phyloP scores from a whole-genome alignment of 2,888 invertebrate species.

The Heterodera filipjevi region DNA sequence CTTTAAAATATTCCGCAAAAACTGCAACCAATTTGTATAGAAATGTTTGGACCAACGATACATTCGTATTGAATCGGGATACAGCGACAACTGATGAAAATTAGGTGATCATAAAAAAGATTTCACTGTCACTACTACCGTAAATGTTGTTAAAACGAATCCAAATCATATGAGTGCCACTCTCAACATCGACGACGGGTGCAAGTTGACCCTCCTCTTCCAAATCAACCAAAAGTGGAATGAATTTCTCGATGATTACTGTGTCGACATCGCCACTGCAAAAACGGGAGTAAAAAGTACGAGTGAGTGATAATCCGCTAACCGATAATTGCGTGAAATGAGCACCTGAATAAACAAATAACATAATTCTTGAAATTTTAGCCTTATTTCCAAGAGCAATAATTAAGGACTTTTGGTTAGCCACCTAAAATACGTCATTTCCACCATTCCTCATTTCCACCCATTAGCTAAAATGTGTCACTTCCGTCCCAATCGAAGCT shows the following conservation, averaged over 20 bases:
- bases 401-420: too few species aligned
- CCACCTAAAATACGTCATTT: too few species aligned
- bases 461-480: too few species aligned
- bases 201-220: constrained; percentile 77
- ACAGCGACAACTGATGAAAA: constrained; percentile 52
- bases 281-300: background rate
- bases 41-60: constrained; percentile 72
- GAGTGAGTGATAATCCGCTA: background rate
- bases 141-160: constrained; percentile 97
- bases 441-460: too few species aligned
- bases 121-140: constrained; percentile 64
- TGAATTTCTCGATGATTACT: constrained; percentile 94
- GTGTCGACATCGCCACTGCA: constrained; percentile 96
- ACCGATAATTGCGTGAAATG: constrained; percentile 14
- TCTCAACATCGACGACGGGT: constrained; percentile 74
- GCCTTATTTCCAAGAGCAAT: background rate
- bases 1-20: constrained; percentile 93
- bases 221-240: constrained; percentile 93
- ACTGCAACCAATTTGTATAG: constrained; percentile 72
- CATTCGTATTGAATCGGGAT: constrained; percentile 91
- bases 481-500: too few species aligned
- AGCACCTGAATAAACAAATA: background rate
- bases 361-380: background rate
- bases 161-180: constrained; percentile 83
- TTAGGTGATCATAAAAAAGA: too few species aligned